Percentiles rank a stretch among this genome's conserved stretches.
Evolutionary conservation across 2,888 invertebrate genomes (phyloP).

Genomic region (Sacculina carcini): DNA sequence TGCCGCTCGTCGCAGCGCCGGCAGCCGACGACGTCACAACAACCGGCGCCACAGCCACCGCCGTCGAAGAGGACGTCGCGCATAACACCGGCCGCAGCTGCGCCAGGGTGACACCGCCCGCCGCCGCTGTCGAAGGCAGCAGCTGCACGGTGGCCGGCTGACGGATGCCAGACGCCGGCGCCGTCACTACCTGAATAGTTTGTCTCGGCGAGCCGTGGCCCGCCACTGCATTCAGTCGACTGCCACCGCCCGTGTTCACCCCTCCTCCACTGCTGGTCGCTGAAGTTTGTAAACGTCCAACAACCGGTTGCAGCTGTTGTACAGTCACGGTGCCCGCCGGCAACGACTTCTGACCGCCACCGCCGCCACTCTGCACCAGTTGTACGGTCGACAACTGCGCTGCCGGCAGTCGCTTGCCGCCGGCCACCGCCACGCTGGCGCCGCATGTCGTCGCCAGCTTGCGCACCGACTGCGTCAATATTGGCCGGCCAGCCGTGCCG

Average conservation of each 20-base stretch:
- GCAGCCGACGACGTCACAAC: too few species aligned
- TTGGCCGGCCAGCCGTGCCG: constrained; percentile 15
- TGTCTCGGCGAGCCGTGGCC: constrained; percentile 14
- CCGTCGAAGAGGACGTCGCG: neutral
- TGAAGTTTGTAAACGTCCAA: constrained; percentile 31
- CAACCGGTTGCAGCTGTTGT: constrained; percentile 45
- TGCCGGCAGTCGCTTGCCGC: constrained; percentile 7
- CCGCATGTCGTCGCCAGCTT: too few species aligned
- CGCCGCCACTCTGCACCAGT: constrained; percentile 36
- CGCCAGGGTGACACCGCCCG: neutral
- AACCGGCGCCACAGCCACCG: too few species aligned
- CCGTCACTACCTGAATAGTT: constrained; percentile 10
- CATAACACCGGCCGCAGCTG: neutral
- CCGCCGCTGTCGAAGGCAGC: constrained; percentile 8
- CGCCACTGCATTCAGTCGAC: constrained; percentile 17
- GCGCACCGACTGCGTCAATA: too few species aligned
- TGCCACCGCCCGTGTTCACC: constrained; percentile 16
- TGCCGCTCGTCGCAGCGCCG: too few species aligned
- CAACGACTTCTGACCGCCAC: constrained; percentile 28
- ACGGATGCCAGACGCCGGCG: constrained; percentile 7
- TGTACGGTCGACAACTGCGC: constrained; percentile 19
- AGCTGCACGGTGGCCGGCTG: constrained; percentile 8
- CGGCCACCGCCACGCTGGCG: constrained; percentile 7
- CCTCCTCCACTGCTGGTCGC: constrained; percentile 18
- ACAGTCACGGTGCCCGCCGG: constrained; percentile 38